Percentiles rank a stretch among this genome's conserved stretches.
These are phyloP conservation scores for Amblyraja radiata DNA, from an alignment of 2,797 vertebrate genomes.

Conservation along the genomic window DNA sequence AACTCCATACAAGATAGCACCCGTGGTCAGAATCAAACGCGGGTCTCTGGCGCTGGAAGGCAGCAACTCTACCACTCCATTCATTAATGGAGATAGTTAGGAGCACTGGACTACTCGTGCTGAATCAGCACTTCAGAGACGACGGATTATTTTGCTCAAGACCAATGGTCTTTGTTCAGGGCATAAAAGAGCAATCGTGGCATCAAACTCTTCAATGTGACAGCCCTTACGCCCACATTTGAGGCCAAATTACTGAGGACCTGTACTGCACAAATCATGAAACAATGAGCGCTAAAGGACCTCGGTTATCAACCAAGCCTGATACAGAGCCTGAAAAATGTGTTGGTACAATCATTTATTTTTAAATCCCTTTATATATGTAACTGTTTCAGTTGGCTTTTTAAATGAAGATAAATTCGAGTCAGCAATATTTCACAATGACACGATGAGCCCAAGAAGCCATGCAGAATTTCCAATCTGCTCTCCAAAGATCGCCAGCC, in stretches of 20 bases:
- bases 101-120: not conserved
- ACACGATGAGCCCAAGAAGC: not conserved
- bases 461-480: not conserved
- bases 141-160: not conserved
- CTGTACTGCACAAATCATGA: not conserved
- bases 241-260: not conserved
- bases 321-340: not conserved
- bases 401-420: not conserved
- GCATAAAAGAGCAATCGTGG: no score
- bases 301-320: not conserved
- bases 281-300: not conserved
- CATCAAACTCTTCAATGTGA: not conserved
- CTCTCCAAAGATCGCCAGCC: not conserved
- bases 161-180: not conserved
- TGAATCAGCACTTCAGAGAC: not conserved
- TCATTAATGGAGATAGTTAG: not conserved
- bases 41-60: no score
- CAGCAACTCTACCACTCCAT: no score
- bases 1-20: no score
- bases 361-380: not conserved
- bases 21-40: no score
- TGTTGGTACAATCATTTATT: not conserved
- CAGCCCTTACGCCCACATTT: not conserved
- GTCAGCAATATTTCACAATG: not conserved
- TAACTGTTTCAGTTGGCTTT: not conserved